Conservation (phyloP, 2,113 vertebrate species). For the Peromyscus maniculatus region DNA sequence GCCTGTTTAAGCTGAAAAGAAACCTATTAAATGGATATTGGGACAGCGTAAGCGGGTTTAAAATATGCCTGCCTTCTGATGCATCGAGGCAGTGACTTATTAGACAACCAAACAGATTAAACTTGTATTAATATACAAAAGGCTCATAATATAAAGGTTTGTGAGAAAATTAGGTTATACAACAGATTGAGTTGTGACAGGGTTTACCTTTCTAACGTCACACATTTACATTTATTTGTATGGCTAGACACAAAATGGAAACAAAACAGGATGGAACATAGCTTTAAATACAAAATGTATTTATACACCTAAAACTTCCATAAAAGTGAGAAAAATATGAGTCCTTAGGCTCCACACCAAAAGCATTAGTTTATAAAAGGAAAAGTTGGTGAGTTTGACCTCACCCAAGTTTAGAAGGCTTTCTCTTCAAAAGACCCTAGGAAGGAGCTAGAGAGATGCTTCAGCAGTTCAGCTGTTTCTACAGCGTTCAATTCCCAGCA, state of each 20-base stretch:
- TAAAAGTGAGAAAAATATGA: not conserved
- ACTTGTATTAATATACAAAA: not conserved
- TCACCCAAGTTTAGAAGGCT: conserved; percentile 25
- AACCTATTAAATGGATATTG: not conserved
- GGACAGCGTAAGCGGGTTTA: not conserved
- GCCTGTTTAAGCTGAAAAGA: conserved; percentile 28
- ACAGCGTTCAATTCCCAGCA: not conserved
- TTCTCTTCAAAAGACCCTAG: not conserved
- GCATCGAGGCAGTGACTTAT: not conserved
- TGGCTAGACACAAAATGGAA: not conserved
- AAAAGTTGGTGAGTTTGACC: not conserved
- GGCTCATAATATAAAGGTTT: not conserved
- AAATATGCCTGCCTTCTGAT: conserved; percentile 15
- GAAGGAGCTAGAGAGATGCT: not conserved
- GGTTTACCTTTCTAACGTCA: conserved; percentile 36
- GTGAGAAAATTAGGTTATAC: conserved; percentile 17
- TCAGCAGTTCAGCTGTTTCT: not conserved
- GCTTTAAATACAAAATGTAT: conserved; percentile 24
- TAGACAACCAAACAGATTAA: conserved; percentile 10
- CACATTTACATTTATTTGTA: conserved; percentile 55
- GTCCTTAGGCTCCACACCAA: not conserved
- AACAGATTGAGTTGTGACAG: not conserved
- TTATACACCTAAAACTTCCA: not conserved
- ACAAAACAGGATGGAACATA: not conserved
- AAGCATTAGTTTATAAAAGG: not conserved